Percentiles rank a stretch among this genome's conserved stretches.
Evolutionary conservation across 2,888 invertebrate species (phyloP).

Genomic region (Imbricaverruca yamaguchii): DNA sequence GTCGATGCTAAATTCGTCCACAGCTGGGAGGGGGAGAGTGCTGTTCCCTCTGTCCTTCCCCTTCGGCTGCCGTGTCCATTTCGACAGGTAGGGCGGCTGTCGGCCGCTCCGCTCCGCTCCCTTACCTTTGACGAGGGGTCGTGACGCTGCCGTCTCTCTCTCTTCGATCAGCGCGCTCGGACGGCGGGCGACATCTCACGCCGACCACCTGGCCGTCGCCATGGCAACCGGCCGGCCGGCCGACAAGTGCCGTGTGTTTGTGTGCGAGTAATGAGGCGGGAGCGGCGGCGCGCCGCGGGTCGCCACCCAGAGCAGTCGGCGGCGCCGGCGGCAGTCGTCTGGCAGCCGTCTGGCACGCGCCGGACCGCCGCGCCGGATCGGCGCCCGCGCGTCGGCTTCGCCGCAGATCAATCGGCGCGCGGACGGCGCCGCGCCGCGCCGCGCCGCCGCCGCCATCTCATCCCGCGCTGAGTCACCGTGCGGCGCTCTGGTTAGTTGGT

Average conservation of each 20-base stretch:
- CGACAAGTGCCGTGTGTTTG: background rate
- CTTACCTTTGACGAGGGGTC: too few relatives aligned
- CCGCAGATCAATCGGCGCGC: background rate
- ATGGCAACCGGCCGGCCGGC: background rate
- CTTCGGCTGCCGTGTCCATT: background rate
- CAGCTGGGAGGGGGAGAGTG: too few relatives aligned
- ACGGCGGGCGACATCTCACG: background rate
- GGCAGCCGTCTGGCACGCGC: background rate
- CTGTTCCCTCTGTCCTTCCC: background rate
- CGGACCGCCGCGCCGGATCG: background rate
- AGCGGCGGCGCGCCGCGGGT: background rate
- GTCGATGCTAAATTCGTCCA: too few relatives aligned
- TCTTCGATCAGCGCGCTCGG: too few relatives aligned
- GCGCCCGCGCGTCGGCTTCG: background rate
- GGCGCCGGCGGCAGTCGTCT: background rate
- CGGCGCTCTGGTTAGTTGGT: slow-evolving; percentile 12
- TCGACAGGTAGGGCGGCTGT: too few relatives aligned
- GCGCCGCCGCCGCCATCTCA: background rate
- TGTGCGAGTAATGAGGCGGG: background rate
- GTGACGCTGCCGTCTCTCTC: too few relatives aligned
- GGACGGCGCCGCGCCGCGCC: background rate
- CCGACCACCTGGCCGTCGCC: background rate
- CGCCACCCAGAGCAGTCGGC: background rate
- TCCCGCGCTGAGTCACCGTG: background rate
- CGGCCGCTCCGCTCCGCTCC: too few relatives aligned